Percentiles rank a stretch among this genome's conserved stretches.
Conservation (phyloP, 2,888 invertebrate genomes). For the Drosophila parthenogenetica region DNA sequence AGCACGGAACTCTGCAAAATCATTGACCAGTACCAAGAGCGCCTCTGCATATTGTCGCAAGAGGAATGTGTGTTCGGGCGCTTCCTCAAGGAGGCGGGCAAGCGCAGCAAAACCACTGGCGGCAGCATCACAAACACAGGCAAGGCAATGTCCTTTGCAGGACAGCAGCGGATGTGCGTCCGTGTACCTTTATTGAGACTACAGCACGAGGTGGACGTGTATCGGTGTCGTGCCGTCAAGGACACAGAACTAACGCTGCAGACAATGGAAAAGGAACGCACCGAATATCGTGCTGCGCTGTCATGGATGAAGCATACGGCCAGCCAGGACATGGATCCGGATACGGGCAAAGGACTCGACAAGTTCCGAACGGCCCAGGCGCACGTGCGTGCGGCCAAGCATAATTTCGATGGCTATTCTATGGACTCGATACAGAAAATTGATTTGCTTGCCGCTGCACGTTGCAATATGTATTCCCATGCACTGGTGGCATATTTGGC, state of each 20-base stretch:
- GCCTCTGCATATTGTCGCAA: slow-evolving; percentile 95
- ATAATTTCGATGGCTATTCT: slow-evolving; percentile 96
- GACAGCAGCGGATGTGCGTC: slow-evolving; percentile 95
- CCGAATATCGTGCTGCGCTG: slow-evolving; percentile 97
- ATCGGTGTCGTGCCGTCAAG: slow-evolving; percentile 94
- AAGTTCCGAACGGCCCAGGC: slow-evolving; percentile 96
- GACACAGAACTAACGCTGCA: slow-evolving; percentile 96
- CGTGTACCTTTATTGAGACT: slow-evolving; percentile 94
- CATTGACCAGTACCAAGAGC: slow-evolving; percentile 97
- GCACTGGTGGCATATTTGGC: slow-evolving; percentile 96
- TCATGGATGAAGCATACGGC: slow-evolving; percentile 99
- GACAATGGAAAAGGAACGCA: slow-evolving; percentile 97
- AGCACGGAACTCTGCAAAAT: slow-evolving; percentile 94
- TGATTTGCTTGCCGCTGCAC: slow-evolving; percentile 97
- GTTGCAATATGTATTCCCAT: slow-evolving; percentile 99
- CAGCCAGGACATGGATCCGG: slow-evolving; percentile 97
- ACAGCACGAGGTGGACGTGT: slow-evolving; percentile 98
- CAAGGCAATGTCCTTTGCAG: slow-evolving; percentile 94
- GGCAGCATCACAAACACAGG: slow-evolving; percentile 93
- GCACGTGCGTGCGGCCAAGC: slow-evolving; percentile 92
- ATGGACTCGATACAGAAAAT: slow-evolving; percentile 99
- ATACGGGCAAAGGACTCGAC: slow-evolving; percentile 97
- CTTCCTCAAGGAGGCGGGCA: slow-evolving; percentile 97
- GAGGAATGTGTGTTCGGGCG: slow-evolving; percentile 98
- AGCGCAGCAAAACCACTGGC: slow-evolving; percentile 94